Conservation (phyloP, 2,888 invertebrate genomes). For the Eupeodes luniger region DNA sequence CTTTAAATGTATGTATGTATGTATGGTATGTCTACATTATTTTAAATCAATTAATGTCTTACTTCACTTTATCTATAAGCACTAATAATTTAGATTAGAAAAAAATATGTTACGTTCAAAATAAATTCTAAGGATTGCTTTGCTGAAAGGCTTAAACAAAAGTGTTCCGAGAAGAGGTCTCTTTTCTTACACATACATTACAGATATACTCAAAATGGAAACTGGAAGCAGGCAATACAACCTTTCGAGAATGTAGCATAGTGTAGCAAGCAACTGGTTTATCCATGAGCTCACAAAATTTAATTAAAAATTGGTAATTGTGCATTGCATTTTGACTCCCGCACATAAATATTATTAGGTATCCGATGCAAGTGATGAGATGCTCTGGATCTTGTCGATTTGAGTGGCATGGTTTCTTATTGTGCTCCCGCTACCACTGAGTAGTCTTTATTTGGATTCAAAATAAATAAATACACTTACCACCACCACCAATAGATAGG, state of each 20-base stretch:
- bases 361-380: slow-evolving; percentile 26
- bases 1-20: too few relatives aligned
- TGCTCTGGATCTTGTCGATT: slow-evolving; percentile 49
- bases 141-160: too few relatives aligned
- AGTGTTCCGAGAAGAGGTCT: too few relatives aligned
- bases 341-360: slow-evolving; percentile 49
- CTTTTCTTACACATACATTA: not conserved
- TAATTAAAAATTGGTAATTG: slow-evolving; percentile 73
- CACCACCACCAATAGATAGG: too few relatives aligned
- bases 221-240: not conserved
- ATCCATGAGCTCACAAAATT: slow-evolving; percentile 66
- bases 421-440: slow-evolving; percentile 57
- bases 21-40: too few relatives aligned
- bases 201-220: not conserved
- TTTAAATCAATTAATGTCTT: too few relatives aligned
- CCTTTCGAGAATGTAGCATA: not conserved
- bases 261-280: slow-evolving; percentile 29
- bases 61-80: too few relatives aligned
- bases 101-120: not conserved
- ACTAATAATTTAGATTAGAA: not conserved
- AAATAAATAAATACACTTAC: not conserved
- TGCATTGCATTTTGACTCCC: slow-evolving; percentile 71
- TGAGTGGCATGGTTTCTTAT: slow-evolving; percentile 32
- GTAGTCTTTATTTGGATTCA: slow-evolving; percentile 42
- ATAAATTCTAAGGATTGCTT: not conserved